Evolutionary conservation across 2,888 invertebrate species (phyloP).

Genomic region (Ischnura elegans): DNA sequence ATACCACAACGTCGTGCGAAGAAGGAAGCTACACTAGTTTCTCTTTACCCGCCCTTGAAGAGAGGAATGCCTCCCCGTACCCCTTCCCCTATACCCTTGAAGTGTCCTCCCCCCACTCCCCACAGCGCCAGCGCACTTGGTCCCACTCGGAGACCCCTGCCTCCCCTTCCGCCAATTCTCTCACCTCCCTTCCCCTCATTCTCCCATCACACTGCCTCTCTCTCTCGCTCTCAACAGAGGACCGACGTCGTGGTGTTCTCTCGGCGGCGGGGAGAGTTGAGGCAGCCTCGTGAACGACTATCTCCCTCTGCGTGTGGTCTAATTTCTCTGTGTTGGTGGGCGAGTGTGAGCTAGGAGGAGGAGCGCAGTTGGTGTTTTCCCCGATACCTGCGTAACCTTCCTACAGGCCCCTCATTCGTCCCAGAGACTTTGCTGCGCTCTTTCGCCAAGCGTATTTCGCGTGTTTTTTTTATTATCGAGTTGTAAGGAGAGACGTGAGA

Average conservation of each 20-base stretch:
- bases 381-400: constrained; percentile 72
- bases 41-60: not conserved
- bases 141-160: constrained; percentile 75
- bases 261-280: not conserved
- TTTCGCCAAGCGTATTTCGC: not conserved
- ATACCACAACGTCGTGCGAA: constrained; percentile 70
- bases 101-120: constrained; percentile 72
- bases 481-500: not conserved
- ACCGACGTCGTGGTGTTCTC: not conserved
- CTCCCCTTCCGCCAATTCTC: constrained; percentile 76
- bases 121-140: constrained; percentile 75
- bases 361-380: constrained; percentile 62
- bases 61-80: not conserved
- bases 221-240: not conserved
- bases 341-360: not conserved
- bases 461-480: no score
- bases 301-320: no score
- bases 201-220: not conserved
- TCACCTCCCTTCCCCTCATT: constrained; percentile 72
- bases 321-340: not conserved
- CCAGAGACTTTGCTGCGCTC: constrained; percentile 37
- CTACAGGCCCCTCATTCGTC: constrained; percentile 81
- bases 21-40: not conserved
- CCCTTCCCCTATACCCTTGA: no score
- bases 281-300: not conserved